These are phyloP conservation scores for Apocheima hispidaria DNA, from an alignment of 2,888 invertebrate genomes.

Conservation along the genomic window DNA sequence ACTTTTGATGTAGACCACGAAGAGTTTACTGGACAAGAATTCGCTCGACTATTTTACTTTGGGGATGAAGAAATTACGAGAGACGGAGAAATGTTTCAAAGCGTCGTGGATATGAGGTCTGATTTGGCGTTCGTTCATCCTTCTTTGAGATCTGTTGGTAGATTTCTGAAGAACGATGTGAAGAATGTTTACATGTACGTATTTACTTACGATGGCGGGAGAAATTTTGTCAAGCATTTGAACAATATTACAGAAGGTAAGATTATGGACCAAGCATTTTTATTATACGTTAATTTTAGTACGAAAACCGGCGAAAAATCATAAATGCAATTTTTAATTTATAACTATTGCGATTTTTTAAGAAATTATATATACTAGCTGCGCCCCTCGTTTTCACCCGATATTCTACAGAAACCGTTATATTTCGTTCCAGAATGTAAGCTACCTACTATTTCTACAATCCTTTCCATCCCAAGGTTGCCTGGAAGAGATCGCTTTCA, in stretches of 20 bases:
- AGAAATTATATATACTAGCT: too few species aligned
- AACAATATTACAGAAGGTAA: constrained; percentile 46
- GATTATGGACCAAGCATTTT: too few species aligned
- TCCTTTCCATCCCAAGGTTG: too few species aligned
- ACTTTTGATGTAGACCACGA: constrained; percentile 50
- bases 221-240: constrained; percentile 55
- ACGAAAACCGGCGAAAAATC: not conserved
- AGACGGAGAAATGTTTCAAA: constrained; percentile 38
- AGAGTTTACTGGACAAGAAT: constrained; percentile 44
- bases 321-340: not conserved
- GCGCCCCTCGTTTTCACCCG: too few species aligned
- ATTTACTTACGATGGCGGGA: constrained; percentile 62
- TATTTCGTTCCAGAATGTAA: too few species aligned
- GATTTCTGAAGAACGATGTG: constrained; percentile 20
- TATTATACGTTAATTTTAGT: too few species aligned
- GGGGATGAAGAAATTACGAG: constrained; percentile 54
- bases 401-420: too few species aligned
- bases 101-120: constrained; percentile 51
- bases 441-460: too few species aligned
- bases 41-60: constrained; percentile 60
- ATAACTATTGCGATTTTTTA: too few species aligned
- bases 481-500: too few species aligned
- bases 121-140: constrained; percentile 58
- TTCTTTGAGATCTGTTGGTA: constrained; percentile 10
- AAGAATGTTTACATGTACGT: constrained; percentile 57